phyloP scores from a whole-genome alignment of 2,797 vertebrate species.

The Artibeus lituratus region DNA sequence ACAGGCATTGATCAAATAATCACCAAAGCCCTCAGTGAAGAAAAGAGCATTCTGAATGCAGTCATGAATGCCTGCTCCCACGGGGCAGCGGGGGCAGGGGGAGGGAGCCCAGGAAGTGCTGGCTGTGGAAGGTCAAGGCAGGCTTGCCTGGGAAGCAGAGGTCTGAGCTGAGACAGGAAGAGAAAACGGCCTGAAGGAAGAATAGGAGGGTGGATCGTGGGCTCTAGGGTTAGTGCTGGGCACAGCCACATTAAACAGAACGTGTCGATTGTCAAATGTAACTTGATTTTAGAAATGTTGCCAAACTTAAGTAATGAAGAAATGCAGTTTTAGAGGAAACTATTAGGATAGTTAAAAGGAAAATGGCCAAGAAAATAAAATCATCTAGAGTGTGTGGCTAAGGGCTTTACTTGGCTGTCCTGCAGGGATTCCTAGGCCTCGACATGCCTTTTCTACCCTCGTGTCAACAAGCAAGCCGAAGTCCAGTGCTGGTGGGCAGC shows the following conservation, averaged over 20 bases:
- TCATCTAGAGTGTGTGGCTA: not conserved
- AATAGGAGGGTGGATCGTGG: accelerated
- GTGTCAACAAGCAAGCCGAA: not conserved
- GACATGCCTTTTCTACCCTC: not conserved
- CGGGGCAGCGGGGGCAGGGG: too few species aligned
- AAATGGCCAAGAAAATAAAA: not conserved
- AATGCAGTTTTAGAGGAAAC: not conserved
- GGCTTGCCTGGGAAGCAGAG: too few species aligned
- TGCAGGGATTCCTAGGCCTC: not conserved
- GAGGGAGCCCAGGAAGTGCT: accelerated
- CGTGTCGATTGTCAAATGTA: not conserved
- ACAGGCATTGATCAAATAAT: not conserved
- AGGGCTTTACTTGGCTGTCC: not conserved
- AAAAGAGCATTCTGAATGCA: not conserved
- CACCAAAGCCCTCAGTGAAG: not conserved
- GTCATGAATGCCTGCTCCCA: not conserved
- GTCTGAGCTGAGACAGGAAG: not conserved
- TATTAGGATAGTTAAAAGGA: not conserved
- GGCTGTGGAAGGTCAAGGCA: not conserved
- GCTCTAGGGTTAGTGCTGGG: accelerated
- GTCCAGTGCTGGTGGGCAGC: not conserved
- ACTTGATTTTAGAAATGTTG: not conserved
- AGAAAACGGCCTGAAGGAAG: not conserved
- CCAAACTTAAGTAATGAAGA: not conserved
- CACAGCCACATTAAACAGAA: not conserved